Percentiles rank a stretch among this genome's conserved stretches.
phyloP scores from a whole-genome alignment of 2,113 vertebrate genomes.

The Myiozetetes cayanensis region DNA sequence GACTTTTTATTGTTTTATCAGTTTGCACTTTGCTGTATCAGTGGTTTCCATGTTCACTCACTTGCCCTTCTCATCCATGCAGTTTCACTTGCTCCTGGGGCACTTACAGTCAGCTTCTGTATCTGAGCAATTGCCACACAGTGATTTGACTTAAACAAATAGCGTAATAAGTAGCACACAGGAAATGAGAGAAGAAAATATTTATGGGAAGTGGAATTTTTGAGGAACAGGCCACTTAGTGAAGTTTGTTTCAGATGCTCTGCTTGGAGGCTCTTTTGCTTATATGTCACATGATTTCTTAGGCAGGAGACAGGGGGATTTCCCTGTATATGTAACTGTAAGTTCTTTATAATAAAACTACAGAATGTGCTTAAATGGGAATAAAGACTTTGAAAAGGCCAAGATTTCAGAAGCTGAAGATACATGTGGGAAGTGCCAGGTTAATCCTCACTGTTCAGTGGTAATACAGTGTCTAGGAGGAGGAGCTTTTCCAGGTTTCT shows the following conservation, averaged over 20 bases:
- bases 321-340: background rate
- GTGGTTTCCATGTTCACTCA: background rate
- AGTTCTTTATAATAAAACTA: background rate
- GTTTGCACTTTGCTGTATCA: background rate
- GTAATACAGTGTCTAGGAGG: background rate
- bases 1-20: background rate
- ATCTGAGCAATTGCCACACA: background rate
- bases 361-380: background rate
- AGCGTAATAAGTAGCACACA: background rate
- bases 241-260: background rate
- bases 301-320: background rate
- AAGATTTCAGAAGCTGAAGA: background rate
- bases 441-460: background rate
- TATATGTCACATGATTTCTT: background rate
- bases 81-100: background rate
- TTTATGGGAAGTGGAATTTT: background rate
- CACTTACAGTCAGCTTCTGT: background rate
- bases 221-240: background rate
- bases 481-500: background rate
- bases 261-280: background rate
- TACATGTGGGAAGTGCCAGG: background rate
- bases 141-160: background rate
- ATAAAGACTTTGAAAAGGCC: background rate
- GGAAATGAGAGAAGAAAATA: slow-evolving; percentile 17
- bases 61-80: background rate